A percentile compares a stretch with the other conserved stretches of the same genome.
Evolutionary conservation across 2,113 vertebrate species (phyloP).

Genomic region (Syrmaticus mikado): DNA sequence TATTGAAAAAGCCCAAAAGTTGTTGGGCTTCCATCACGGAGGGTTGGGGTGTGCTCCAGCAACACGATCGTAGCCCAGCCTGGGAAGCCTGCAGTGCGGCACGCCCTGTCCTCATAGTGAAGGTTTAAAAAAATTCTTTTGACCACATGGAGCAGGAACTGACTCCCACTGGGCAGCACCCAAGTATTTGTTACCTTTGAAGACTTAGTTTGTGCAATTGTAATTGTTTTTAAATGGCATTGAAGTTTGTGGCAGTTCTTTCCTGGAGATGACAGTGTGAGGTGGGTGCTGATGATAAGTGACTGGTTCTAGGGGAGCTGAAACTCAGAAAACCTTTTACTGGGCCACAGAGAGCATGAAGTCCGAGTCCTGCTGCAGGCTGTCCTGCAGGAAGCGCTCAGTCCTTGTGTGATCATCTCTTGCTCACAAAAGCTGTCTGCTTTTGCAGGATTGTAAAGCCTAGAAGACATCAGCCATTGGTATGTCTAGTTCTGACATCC

Average conservation of each 20-base stretch:
- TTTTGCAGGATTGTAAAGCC: not conserved
- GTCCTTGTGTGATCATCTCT: fast-evolving
- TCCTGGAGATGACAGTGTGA: not conserved
- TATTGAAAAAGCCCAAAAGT: not conserved
- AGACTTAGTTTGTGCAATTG: not conserved
- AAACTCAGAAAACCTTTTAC: not conserved
- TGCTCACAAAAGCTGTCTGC: not conserved
- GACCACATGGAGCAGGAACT: not conserved
- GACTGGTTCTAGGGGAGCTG: not conserved
- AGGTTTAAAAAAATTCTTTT: not conserved
- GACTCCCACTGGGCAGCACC: not conserved
- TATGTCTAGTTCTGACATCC: not conserved
- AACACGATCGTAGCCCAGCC: not conserved
- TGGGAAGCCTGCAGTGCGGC: fast-evolving
- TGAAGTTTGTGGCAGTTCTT: not conserved
- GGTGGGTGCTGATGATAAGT: not conserved
- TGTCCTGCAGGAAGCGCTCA: not conserved
- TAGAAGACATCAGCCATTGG: not conserved
- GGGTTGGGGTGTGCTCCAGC: not conserved
- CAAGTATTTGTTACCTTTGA: not conserved
- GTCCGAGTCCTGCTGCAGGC: not conserved
- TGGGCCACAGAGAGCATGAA: not conserved
- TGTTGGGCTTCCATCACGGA: fast-evolving
- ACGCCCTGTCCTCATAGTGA: fast-evolving
- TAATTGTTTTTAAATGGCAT: not conserved